Percentiles rank a stretch among this genome's conserved stretches.
phyloP scores from a whole-genome alignment of 2,113 vertebrate genomes.

The Sporophila hypoxantha region DNA sequence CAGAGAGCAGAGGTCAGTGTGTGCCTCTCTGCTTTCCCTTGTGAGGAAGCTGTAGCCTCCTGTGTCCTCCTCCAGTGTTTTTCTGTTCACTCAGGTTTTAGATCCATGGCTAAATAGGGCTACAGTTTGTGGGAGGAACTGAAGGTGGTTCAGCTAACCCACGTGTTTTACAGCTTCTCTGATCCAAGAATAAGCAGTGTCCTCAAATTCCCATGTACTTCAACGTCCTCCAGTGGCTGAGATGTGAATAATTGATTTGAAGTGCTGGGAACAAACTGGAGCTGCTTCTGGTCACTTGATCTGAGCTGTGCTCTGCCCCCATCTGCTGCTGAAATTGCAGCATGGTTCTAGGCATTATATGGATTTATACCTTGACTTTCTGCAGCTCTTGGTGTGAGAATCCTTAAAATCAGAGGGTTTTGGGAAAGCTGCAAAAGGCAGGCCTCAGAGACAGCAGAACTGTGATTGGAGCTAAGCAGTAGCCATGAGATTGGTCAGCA shows the following conservation, averaged over 20 bases:
- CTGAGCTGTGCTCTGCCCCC: not conserved
- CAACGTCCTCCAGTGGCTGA: conserved; percentile 23
- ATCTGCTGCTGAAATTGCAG: not conserved
- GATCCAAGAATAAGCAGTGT: not conserved
- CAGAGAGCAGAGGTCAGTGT: not conserved
- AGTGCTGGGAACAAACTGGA: not conserved
- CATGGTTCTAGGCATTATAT: accelerated
- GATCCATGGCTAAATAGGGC: not conserved
- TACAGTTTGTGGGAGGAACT: not conserved
- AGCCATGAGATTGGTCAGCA: too few relatives aligned
- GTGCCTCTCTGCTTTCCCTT: not conserved
- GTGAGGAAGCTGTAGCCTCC: not conserved
- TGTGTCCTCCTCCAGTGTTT: not conserved
- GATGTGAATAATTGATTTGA: not conserved
- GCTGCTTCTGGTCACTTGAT: not conserved
- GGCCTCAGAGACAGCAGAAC: too few relatives aligned
- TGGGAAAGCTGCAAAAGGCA: too few relatives aligned
- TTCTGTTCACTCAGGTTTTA: not conserved
- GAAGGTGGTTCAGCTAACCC: not conserved
- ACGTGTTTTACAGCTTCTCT: not conserved
- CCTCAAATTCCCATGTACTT: not conserved
- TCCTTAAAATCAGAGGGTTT: too few relatives aligned
- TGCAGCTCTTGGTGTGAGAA: not conserved
- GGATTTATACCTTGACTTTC: not conserved
- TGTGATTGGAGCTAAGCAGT: too few relatives aligned